Conservation (phyloP, 2,797 vertebrate genomes). For the Spheniscus humboldti region DNA sequence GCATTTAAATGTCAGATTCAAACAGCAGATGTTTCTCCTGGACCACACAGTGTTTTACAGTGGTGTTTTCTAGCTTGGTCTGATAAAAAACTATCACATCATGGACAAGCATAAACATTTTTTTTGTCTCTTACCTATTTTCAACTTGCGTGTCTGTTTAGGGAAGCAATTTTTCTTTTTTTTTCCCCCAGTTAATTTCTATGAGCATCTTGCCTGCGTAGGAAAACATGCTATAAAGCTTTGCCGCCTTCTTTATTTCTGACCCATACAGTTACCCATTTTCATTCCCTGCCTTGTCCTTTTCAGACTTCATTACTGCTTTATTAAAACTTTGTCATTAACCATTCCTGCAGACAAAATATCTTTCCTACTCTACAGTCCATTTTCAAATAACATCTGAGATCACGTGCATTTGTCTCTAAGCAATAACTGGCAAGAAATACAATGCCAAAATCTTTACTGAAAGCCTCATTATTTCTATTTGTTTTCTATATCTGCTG, state of each 20-base stretch:
- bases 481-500: neutral
- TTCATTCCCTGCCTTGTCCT: neutral
- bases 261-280: neutral
- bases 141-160: neutral
- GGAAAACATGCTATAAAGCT: neutral
- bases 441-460: neutral
- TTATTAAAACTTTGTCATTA: neutral
- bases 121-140: neutral
- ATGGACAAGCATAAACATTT: neutral
- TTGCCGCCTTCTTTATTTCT: neutral
- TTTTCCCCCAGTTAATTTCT: neutral
- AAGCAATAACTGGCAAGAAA: neutral
- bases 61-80: neutral
- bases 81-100: neutral
- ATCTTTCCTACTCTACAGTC: neutral
- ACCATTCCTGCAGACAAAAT: neutral
- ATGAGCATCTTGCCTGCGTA: neutral
- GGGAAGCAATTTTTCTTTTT: neutral
- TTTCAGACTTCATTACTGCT: neutral
- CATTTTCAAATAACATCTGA: neutral
- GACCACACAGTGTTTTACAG: neutral
- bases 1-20: neutral
- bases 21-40: neutral
- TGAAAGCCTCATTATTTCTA: neutral
- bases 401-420: fast-evolving